Evolutionary conservation across 92 coral and sea anemone genomes (phyloP).

Genomic region (Isaurus tuberculatus): DNA sequence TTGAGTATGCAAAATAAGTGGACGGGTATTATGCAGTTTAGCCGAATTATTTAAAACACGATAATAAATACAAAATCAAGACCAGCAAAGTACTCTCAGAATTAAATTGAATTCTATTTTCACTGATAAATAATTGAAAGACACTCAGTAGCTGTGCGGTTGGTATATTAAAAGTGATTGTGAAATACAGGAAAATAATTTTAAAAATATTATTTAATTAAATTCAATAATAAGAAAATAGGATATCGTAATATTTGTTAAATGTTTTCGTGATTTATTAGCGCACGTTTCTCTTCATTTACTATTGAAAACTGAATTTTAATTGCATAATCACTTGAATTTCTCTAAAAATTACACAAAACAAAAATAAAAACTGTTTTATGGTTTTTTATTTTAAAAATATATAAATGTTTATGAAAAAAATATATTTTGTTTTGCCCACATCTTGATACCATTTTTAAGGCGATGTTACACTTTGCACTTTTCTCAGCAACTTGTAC

Average conservation of each 20-base stretch:
- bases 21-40: no score
- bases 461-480: background rate
- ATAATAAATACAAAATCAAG: constrained; percentile 2
- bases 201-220: background rate
- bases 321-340: background rate
- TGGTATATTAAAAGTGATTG: background rate
- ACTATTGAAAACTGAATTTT: constrained; percentile 2
- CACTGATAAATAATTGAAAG: constrained; percentile 7
- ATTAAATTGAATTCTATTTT: background rate
- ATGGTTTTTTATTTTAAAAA: background rate
- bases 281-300: background rate
- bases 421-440: background rate
- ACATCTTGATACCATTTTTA: background rate
- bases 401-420: background rate
- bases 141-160: constrained; percentile 4
- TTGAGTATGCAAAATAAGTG: no score
- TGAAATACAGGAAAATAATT: background rate
- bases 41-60: no score
- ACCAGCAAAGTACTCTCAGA: background rate
- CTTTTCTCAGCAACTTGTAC: no score
- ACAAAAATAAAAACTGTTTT: background rate
- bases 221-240: constrained; percentile 2
- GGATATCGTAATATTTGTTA: background rate
- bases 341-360: constrained; percentile 2
- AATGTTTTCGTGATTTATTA: constrained; percentile 4